These are phyloP conservation scores for Genyomyrus donnyi DNA, from an alignment of 2,113 vertebrate species.

Conservation along the genomic window DNA sequence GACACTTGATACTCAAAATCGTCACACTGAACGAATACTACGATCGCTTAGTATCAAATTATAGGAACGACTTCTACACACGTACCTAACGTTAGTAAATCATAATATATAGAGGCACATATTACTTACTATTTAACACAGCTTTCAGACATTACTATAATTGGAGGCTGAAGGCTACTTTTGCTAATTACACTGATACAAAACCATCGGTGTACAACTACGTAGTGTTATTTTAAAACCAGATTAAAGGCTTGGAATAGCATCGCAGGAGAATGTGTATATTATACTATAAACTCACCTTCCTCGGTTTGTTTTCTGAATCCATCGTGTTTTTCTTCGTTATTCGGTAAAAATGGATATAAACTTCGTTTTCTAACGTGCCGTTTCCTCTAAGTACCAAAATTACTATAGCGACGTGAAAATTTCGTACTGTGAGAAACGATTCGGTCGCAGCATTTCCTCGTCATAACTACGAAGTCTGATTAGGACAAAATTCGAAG, in stretches of 20 bases:
- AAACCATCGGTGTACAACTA: neutral
- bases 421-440: neutral
- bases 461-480: slow-evolving; percentile 4
- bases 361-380: neutral
- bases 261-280: neutral
- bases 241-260: neutral
- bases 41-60: neutral
- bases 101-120: neutral
- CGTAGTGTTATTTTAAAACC: neutral
- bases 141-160: neutral
- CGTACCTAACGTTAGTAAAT: neutral
- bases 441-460: neutral
- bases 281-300: slow-evolving; percentile 42
- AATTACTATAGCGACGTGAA: neutral
- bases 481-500: neutral
- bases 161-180: neutral
- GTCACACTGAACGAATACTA: neutral
- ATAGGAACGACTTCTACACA: neutral
- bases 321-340: slow-evolving; percentile 45
- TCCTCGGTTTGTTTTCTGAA: slow-evolving; percentile 42
- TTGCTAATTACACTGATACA: neutral
- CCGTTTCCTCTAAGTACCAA: neutral
- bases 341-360: neutral
- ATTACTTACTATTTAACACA: neutral
- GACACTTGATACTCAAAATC: neutral